phyloP scores from a whole-genome alignment of 2,888 invertebrate species.

The Clusia tigrina region DNA sequence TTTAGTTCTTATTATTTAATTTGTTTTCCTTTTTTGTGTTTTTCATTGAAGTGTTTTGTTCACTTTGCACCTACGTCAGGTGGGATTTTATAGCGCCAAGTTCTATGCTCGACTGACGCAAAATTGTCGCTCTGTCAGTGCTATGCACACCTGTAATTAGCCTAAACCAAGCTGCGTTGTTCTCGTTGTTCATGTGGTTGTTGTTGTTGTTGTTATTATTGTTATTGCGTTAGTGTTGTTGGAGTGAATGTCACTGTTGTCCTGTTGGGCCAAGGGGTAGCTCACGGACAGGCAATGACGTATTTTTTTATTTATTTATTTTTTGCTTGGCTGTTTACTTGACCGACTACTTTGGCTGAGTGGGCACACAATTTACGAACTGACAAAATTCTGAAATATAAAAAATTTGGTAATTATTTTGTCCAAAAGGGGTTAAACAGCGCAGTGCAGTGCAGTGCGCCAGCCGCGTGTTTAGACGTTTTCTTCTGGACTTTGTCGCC shows the following conservation, averaged over 20 bases:
- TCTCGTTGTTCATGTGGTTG: background rate
- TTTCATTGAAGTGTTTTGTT: background rate
- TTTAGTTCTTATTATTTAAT: background rate
- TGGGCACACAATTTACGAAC: slow-evolving; percentile 3
- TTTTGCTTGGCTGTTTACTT: background rate
- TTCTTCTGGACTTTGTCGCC: no score
- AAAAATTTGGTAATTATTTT: no score
- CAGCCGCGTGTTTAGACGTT: no score
- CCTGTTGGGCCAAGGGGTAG: background rate
- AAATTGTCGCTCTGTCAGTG: slow-evolving; percentile 48
- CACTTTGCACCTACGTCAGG: background rate
- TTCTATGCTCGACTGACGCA: slow-evolving; percentile 51
- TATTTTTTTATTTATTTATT: background rate
- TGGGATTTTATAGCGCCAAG: background rate
- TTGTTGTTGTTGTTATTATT: background rate
- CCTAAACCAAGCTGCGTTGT: background rate
- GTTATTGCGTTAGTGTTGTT: no score
- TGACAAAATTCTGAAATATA: background rate
- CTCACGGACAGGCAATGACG: background rate
- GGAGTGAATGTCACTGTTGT: background rate
- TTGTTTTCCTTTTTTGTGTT: no score
- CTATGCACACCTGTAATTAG: slow-evolving; percentile 52
- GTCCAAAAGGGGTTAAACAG: background rate
- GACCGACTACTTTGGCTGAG: background rate
- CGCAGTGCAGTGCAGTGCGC: no score